phyloP scores from a whole-genome alignment of 1,140 invertebrate species.

The Stratiolaelaps scimitus region DNA sequence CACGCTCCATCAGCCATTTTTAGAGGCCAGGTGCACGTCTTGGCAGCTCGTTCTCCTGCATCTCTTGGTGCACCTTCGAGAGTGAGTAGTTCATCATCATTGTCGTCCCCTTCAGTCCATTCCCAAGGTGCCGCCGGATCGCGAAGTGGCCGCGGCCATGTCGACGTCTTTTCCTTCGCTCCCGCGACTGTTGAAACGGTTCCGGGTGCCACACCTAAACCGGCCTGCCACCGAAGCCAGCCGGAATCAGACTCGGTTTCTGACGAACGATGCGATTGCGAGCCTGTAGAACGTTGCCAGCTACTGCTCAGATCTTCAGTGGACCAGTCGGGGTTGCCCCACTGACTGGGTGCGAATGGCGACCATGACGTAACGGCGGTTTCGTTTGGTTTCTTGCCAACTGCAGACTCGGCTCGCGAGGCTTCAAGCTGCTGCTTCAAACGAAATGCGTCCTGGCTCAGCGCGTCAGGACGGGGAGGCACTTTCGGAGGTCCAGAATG shows the following conservation, averaged over 20 bases:
- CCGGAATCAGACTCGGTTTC: slow-evolving; percentile 7
- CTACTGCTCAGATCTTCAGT: slow-evolving; percentile 20
- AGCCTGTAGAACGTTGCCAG: background rate
- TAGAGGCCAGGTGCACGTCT: slow-evolving; percentile 22
- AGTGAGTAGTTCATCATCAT: background rate
- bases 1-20: slow-evolving; percentile 8
- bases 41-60: slow-evolving; percentile 14
- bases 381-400: background rate
- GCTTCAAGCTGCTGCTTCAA: slow-evolving; percentile 5
- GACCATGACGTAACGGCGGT: slow-evolving; percentile 1
- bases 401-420: background rate
- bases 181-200: background rate
- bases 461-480: slow-evolving; percentile 13
- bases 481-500: slow-evolving; percentile 20
- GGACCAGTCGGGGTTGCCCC: slow-evolving; percentile 1
- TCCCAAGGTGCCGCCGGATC: slow-evolving; percentile 20
- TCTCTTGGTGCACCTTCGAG: background rate
- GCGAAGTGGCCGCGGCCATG: slow-evolving; percentile 14
- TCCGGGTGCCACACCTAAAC: no score
- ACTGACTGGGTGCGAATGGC: background rate
- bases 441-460: slow-evolving; percentile 17
- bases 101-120: background rate
- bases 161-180: slow-evolving; percentile 24
- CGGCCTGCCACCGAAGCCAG: background rate
- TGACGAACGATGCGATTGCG: slow-evolving; percentile 1